A percentile compares a stretch with the other conserved stretches of the same genome.
These are phyloP conservation scores for Fragum fragum DNA, from an alignment of 2,888 invertebrate species.

Conservation along the genomic window DNA sequence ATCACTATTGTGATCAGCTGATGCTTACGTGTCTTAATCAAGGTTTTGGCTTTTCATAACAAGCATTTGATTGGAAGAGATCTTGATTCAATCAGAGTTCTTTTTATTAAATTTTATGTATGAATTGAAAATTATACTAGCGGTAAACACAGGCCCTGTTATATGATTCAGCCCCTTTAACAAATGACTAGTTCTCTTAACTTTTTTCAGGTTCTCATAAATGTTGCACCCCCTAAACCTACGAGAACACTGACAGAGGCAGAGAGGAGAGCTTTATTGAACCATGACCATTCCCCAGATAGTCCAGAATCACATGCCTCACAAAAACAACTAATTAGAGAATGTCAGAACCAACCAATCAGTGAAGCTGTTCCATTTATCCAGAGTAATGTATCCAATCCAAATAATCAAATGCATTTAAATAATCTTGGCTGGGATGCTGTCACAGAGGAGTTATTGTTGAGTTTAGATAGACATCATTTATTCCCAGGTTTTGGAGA, in stretches of 20 bases:
- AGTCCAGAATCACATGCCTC: constrained; percentile 47
- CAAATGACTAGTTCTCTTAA: too few species aligned
- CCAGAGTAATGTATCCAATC: neutral
- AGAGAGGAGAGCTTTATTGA: constrained; percentile 78
- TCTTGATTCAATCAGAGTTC: too few species aligned
- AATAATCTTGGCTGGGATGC: constrained; percentile 87
- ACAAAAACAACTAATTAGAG: constrained; percentile 23
- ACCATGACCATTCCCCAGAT: constrained; percentile 65
- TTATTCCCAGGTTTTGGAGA: constrained; percentile 62
- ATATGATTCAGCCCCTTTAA: too few species aligned
- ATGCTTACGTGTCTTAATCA: too few species aligned
- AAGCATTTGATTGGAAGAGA: too few species aligned
- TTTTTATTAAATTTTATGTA: too few species aligned
- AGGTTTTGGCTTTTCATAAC: too few species aligned
- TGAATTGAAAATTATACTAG: too few species aligned
- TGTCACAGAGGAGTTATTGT: constrained; percentile 79
- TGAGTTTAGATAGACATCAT: constrained; percentile 63
- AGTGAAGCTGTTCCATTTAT: constrained; percentile 19
- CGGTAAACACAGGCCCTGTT: too few species aligned
- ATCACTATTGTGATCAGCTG: too few species aligned
- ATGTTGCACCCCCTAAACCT: constrained; percentile 93
- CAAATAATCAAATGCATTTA: constrained; percentile 19
- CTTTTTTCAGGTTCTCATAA: constrained; percentile 86
- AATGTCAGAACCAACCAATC: constrained; percentile 24
- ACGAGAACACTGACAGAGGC: constrained; percentile 78